Evolutionary conservation across 2,113 vertebrate species (phyloP).

Genomic region (Amia ocellicauda): DNA sequence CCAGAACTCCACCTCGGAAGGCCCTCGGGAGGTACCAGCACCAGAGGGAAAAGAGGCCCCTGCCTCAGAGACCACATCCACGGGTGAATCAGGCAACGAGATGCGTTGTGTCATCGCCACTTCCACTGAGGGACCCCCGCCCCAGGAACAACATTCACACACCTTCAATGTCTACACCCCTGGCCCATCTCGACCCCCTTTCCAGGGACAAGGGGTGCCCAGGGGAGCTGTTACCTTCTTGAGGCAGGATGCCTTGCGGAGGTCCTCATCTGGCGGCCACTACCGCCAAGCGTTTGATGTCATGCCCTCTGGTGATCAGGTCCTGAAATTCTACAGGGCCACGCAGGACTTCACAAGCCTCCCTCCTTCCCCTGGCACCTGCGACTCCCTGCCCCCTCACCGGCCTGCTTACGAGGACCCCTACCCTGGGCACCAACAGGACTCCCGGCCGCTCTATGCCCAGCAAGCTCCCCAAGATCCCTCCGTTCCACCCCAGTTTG

Average conservation of each 20-base stretch:
- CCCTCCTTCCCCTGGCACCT: constrained; percentile 17
- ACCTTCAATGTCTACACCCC: constrained; percentile 45
- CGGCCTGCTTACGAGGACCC: constrained; percentile 33
- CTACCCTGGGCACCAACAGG: constrained; percentile 28
- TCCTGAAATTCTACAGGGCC: constrained; percentile 48
- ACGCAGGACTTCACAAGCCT: constrained; percentile 31
- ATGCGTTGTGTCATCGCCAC: constrained; percentile 21
- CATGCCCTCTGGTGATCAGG: constrained; percentile 48
- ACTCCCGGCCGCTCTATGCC: constrained; percentile 20
- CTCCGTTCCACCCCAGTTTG: constrained; percentile 23
- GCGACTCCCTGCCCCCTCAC: constrained; percentile 35
- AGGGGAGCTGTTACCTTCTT: constrained; percentile 29
- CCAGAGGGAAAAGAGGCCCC: constrained; percentile 42
- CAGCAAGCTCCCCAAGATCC: constrained; percentile 19
- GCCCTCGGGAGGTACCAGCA: constrained; percentile 13
- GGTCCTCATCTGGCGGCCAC: constrained; percentile 41
- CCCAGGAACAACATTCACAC: constrained; percentile 54
- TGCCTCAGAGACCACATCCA: constrained; percentile 43
- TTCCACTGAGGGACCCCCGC: constrained; percentile 42
- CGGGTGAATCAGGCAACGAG: constrained; percentile 4
- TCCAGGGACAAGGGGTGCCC: constrained; percentile 18
- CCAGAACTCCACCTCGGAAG: constrained; percentile 28
- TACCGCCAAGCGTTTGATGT: constrained; percentile 52
- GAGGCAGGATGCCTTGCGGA: constrained; percentile 36
- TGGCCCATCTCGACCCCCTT: constrained; percentile 25